Evolutionary conservation across 2,888 invertebrate genomes (phyloP).

Genomic region (Epirrhoe tristata): DNA sequence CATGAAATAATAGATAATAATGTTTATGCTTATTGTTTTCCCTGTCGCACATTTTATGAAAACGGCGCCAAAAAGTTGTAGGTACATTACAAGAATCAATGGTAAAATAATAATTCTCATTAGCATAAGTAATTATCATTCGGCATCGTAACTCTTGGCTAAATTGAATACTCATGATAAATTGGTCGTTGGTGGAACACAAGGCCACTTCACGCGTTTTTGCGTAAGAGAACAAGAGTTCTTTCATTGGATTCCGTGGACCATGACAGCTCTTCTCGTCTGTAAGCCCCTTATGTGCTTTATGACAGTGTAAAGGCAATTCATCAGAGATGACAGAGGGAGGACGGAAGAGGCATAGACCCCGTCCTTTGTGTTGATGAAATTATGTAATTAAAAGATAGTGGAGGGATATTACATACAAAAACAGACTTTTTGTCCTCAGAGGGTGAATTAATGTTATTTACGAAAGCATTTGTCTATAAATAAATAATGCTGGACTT

Average conservation of each 20-base stretch:
- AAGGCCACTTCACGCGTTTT: conserved; percentile 26
- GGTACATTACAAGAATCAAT: background rate
- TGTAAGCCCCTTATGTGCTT: conserved; percentile 27
- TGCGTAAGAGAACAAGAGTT: conserved; percentile 29
- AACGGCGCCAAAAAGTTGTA: background rate
- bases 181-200: conserved; percentile 10
- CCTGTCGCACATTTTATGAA: background rate
- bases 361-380: conserved; percentile 24
- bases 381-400: conserved; percentile 33
- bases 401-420: conserved; percentile 19
- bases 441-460: background rate
- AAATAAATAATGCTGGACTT: too few relatives aligned
- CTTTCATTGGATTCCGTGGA: conserved; percentile 36
- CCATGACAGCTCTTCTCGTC: conserved; percentile 20
- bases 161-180: conserved; percentile 1
- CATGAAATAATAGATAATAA: too few relatives aligned
- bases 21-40: background rate
- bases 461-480: background rate
- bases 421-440: background rate
- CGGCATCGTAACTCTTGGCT: background rate
- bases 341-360: conserved; percentile 10
- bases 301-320: conserved; percentile 29
- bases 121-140: background rate
- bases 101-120: background rate
- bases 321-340: conserved; percentile 22